Evolutionary conservation across 2,797 vertebrate species (phyloP).

Genomic region (Myotis vivesi): DNA sequence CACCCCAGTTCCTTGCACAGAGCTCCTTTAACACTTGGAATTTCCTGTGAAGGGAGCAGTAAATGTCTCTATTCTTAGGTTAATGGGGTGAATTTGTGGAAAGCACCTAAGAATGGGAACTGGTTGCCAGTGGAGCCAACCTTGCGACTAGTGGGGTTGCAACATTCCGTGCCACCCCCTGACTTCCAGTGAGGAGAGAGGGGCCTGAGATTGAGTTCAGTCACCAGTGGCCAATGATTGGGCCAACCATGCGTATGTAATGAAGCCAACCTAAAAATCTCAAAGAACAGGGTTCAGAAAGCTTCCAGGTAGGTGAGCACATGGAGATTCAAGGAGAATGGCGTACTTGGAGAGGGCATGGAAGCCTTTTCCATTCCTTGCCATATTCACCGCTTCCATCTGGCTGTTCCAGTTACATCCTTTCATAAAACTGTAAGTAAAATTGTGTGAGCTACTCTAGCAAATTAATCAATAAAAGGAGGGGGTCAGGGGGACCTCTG

Average conservation of each 20-base stretch:
- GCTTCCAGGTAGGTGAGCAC: neutral
- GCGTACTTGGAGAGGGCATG: neutral
- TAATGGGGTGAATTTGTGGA: neutral
- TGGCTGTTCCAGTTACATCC: neutral
- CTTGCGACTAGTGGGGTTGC: neutral
- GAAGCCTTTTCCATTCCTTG: neutral
- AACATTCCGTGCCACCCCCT: neutral
- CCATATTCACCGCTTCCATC: neutral
- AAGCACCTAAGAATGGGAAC: neutral
- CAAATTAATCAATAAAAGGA: neutral
- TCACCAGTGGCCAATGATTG: neutral
- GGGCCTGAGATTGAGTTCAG: neutral
- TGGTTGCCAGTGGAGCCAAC: neutral
- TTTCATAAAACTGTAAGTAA: neutral
- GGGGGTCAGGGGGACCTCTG: neutral
- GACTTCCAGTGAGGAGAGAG: neutral
- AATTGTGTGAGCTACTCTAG: neutral
- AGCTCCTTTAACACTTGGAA: neutral
- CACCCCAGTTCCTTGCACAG: neutral
- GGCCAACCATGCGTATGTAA: neutral
- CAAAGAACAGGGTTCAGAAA: neutral
- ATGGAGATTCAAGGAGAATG: neutral
- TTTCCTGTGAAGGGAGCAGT: neutral
- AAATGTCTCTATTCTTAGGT: neutral
- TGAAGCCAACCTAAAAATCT: neutral